Evolutionary conservation across 2,888 invertebrate species (phyloP), one percentile per base, ranked within the genome.

Genomic region (Drosophila bunnanda): DNA sequence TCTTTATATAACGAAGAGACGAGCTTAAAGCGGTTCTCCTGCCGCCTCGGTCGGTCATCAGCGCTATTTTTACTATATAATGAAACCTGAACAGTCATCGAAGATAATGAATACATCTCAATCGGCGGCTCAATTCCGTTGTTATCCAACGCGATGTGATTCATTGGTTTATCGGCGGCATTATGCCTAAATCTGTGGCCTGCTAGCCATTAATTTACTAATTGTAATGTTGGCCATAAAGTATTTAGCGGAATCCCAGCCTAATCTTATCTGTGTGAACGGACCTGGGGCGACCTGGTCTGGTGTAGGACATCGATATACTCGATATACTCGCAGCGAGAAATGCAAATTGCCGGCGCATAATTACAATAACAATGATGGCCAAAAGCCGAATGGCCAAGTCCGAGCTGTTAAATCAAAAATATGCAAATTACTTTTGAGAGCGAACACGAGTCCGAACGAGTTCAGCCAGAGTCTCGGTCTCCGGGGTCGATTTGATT

Each of bases 341-440:
- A 61, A 53, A 77, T 74, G 59, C 66, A 70, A 70, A 75, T 67
- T 67, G 9, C 44, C 43, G n/a, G 56, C 53, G 46, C 55, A 56
- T 72, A 70, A 76, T 79, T 57, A 80, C 75, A 85, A 77, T 79
- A 80, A 80, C 83, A 82, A 89, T 79, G 74, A 72, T 54, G 46
- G 22, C 52, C 17, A 54, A 66, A 70, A 74, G 73, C 75, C 62
- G 77, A 68, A 54, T 73, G 66, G 66, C 70, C 39, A 80, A 80
- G 76, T 71, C 65, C 79, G 88, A 82, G 88, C 80, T 81, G 88
- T 78, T 90, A 89, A 88, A 87, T 87, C 78, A 90, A 86, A 89
- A 88, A 88, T 83, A 83, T 89, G 89, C 86, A 89, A 89, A 89
- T 90, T 72, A 76, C 77, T 44, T 56, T 62, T 43, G 71, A 79